Conservation (phyloP, 2,797 vertebrate genomes). For the Carcharodon carcharias region DNA sequence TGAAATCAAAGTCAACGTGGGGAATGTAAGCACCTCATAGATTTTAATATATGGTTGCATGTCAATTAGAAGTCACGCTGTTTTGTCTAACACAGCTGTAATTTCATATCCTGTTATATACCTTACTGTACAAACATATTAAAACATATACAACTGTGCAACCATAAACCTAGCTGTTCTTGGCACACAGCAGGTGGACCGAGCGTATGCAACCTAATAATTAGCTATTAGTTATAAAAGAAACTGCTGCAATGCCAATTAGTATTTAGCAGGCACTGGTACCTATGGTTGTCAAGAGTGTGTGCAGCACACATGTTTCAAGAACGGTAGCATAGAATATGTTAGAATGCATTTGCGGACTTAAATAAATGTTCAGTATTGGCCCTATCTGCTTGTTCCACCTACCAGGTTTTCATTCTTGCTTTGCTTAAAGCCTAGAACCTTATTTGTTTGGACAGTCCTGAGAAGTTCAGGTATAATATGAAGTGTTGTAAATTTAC, state of each 20-base stretch:
- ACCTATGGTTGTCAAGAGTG: not conserved
- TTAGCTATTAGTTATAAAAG: slow-evolving; percentile 24
- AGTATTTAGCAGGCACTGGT: not conserved
- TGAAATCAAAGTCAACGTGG: not conserved
- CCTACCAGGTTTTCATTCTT: too few relatives aligned
- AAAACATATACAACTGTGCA: not conserved
- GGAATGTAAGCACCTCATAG: slow-evolving; percentile 11
- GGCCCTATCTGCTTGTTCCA: not conserved
- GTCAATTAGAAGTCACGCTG: slow-evolving; percentile 13
- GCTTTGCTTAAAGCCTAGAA: too few relatives aligned
- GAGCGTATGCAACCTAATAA: slow-evolving; percentile 5
- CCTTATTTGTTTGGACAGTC: not conserved
- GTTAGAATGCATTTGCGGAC: not conserved
- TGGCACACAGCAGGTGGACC: slow-evolving; percentile 25
- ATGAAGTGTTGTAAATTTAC: not conserved
- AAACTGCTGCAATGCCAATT: not conserved
- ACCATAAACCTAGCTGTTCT: not conserved
- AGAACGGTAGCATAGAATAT: not conserved
- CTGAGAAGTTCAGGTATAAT: not conserved
- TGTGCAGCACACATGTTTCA: not conserved
- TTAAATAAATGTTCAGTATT: not conserved
- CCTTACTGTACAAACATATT: slow-evolving; percentile 36
- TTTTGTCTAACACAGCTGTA: not conserved
- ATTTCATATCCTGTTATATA: slow-evolving; percentile 2
- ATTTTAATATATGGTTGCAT: slow-evolving; percentile 12